Evolutionary conservation across 2,113 vertebrate species (phyloP).

Genomic region (Sinocyclocheilus anshuiensis): DNA sequence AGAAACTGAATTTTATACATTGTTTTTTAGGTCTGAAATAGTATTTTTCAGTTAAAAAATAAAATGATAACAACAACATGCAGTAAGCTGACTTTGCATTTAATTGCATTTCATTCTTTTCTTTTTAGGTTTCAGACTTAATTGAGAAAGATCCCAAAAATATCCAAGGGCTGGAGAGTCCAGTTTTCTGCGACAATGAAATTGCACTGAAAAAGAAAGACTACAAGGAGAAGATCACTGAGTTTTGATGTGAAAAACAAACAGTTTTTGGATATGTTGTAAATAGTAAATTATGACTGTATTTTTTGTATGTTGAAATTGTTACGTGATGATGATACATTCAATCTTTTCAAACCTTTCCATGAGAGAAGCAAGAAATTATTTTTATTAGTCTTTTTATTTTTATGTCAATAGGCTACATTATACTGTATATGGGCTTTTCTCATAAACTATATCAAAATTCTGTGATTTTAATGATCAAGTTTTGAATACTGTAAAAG

Average conservation of each 20-base stretch:
- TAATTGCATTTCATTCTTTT: constrained; percentile 28
- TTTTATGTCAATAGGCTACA: neutral
- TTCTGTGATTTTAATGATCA: neutral
- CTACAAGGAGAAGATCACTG: constrained; percentile 61
- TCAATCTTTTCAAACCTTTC: neutral
- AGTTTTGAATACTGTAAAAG: neutral
- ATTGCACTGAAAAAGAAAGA: constrained; percentile 54
- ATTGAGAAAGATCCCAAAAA: constrained; percentile 60
- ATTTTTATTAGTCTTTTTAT: neutral
- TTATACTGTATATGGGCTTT: neutral
- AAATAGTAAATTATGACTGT: constrained; percentile 27
- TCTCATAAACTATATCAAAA: neutral
- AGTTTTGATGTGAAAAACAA: constrained; percentile 53
- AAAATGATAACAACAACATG: neutral
- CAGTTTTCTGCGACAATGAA: constrained; percentile 55
- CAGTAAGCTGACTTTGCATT: neutral
- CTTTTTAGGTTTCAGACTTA: constrained; percentile 57
- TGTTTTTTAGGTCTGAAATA: too few relatives aligned
- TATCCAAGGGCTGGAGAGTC: constrained; percentile 57
- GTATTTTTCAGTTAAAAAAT: neutral
- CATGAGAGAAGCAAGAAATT: neutral
- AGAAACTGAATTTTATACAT: too few relatives aligned
- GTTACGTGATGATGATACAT: neutral
- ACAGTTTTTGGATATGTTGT: constrained; percentile 6
- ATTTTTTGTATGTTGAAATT: constrained; percentile 10